Evolutionary conservation across 2,888 invertebrate genomes (phyloP), one percentile per base, ranked within the genome.

Genomic region (Cerceris rybyensis): DNA sequence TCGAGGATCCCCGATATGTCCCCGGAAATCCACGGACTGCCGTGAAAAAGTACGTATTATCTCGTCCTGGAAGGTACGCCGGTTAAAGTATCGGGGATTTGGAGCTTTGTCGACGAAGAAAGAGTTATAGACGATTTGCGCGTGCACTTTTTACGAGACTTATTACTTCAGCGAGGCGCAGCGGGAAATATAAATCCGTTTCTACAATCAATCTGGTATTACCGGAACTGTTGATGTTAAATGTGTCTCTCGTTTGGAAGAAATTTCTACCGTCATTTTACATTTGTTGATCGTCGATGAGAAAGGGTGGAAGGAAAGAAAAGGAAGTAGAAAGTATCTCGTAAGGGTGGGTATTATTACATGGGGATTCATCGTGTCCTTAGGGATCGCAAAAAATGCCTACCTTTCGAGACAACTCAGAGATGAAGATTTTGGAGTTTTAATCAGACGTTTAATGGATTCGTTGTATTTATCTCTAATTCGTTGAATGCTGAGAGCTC

Each of bases 31-130:
- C 76, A 78, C 68, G 79, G 78, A 70, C 82, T 78, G 43, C 49
- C 83, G 86, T 86, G 84, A 85, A 84, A 88, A 78, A 85, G 85
- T 86, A 86, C 77, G 85, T 85, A 85, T 82, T 82, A 83, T 77
- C 81, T 79, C 17, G n/a, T 42, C 16, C 50, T 28, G 59, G 63
- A 69, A 58, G 63, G 13, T 59, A 46, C 69, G 54, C 73, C 14
- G 71, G 76, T 75, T 83, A 83, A 83, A 78, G 83, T 83, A 83
- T 83, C 78, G 75, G 72, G 78, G 81, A 85, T 84, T 83, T 69
- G 63, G 72, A 70, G 78, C 75, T 74, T 75, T 74, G 78, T 66
- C 71, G 71, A 4, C 70, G 74, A 54, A 14, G 65, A 43, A 64
- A 76, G 84, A 84, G 67, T 83, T 83, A 83, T 78, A 70, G 83